phyloP scores from a whole-genome alignment of 2,888 invertebrate genomes.

The Tromatobia lineatoria region DNA sequence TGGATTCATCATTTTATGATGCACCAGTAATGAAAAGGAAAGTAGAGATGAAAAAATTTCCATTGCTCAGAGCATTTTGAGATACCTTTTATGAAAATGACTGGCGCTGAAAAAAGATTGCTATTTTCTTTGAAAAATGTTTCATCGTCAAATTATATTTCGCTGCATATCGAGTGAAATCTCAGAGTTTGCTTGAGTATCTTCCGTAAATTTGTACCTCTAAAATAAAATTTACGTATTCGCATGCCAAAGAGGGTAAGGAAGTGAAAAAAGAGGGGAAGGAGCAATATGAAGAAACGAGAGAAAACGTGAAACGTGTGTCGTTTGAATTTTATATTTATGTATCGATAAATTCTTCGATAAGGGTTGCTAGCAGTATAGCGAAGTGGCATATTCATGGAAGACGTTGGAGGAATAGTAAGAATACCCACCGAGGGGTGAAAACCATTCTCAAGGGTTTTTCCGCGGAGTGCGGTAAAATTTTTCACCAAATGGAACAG shows the following conservation, averaged over 20 bases:
- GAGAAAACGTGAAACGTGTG: constrained; percentile 29
- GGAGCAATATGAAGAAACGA: neutral
- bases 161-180: neutral
- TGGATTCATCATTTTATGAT: neutral
- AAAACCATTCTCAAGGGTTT: constrained; percentile 38
- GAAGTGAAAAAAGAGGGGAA: neutral
- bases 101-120: neutral
- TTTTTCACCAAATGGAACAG: constrained; percentile 10
- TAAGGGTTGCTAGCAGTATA: constrained; percentile 17
- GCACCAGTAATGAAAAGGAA: neutral
- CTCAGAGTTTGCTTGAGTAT: neutral
- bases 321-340: constrained; percentile 51
- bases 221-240: constrained; percentile 11
- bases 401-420: constrained; percentile 10
- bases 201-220: neutral
- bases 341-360: constrained; percentile 51
- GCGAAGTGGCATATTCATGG: constrained; percentile 28
- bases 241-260: neutral
- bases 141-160: neutral
- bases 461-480: constrained; percentile 7
- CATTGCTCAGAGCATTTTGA: neutral
- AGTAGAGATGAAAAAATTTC: no score
- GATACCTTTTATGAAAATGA: neutral
- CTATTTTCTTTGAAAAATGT: no score
- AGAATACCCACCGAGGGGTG: constrained; percentile 15